These are phyloP conservation scores for Papilio glaucus DNA, from an alignment of 1,140 invertebrate genomes.

Conservation along the genomic window DNA sequence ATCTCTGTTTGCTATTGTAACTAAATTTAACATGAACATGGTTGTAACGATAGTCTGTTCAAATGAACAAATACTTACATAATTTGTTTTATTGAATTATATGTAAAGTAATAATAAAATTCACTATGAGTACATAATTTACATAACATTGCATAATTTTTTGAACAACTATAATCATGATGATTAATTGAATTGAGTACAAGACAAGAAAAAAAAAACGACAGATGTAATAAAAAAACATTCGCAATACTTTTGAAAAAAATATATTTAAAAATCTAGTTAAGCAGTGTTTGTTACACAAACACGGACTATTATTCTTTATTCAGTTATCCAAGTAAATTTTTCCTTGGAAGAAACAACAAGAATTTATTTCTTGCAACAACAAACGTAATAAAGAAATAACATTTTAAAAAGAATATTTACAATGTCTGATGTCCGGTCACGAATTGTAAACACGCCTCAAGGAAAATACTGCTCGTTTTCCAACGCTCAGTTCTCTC, in stretches of 20 bases:
- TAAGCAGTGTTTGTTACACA: neutral
- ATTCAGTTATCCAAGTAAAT: neutral
- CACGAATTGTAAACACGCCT: conserved; percentile 11
- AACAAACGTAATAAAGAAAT: neutral
- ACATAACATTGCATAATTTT: too few species aligned
- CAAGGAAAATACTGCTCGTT: neutral
- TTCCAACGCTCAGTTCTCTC: neutral
- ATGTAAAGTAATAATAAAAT: too few species aligned
- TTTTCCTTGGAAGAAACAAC: conserved; percentile 4
- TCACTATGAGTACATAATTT: too few species aligned
- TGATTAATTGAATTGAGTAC: too few species aligned
- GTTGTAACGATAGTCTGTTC: neutral
- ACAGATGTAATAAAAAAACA: too few species aligned
- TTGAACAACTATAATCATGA: too few species aligned
- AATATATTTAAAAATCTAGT: neutral
- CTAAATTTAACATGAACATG: neutral
- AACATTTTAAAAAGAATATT: neutral
- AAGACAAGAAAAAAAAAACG: too few species aligned
- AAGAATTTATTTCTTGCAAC: conserved; percentile 7
- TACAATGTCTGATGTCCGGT: conserved; percentile 2
- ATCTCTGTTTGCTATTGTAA: conserved; percentile 5
- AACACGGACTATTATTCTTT: neutral
- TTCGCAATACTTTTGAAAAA: too few species aligned
- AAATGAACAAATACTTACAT: too few species aligned
- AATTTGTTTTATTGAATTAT: too few species aligned